Evolutionary conservation across 2,797 vertebrate species (phyloP).

Genomic region (Valencia hispanica): DNA sequence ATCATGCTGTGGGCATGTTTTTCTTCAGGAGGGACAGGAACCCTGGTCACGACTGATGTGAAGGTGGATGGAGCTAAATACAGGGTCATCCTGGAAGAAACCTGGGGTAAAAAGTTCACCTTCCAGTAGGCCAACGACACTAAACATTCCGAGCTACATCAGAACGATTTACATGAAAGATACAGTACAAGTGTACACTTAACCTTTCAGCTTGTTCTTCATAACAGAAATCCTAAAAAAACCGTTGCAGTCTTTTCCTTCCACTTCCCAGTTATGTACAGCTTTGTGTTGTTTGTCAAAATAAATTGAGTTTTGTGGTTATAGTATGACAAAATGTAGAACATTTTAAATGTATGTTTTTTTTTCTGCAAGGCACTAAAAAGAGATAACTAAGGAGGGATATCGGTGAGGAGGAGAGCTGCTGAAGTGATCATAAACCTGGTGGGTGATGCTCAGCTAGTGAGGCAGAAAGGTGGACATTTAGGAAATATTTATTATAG

Average conservation of each 20-base stretch:
- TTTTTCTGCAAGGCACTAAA: too few species aligned
- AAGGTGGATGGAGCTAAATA: neutral
- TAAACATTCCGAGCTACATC: too few species aligned
- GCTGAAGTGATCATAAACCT: constrained; percentile 35
- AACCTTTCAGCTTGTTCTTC: neutral
- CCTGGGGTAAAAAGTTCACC: neutral
- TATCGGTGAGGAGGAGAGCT: constrained; percentile 13
- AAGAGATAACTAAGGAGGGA: neutral
- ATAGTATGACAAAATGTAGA: neutral
- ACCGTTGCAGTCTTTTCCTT: neutral
- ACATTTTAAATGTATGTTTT: too few species aligned
- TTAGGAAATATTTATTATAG: constrained; percentile 2
- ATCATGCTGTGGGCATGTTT: neutral
- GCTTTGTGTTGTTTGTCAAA: neutral
- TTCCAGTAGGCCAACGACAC: neutral
- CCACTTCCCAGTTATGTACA: neutral
- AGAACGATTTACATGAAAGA: too few species aligned
- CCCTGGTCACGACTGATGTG: neutral
- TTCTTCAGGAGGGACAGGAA: neutral
- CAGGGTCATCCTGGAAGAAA: neutral
- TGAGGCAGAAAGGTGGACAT: neutral
- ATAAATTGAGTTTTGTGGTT: neutral
- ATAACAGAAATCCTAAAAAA: neutral
- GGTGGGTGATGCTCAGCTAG: constrained; percentile 1
- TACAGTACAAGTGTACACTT: too few species aligned